Conservation (phyloP, 2,888 invertebrate species). For the Camponotus fellah region DNA sequence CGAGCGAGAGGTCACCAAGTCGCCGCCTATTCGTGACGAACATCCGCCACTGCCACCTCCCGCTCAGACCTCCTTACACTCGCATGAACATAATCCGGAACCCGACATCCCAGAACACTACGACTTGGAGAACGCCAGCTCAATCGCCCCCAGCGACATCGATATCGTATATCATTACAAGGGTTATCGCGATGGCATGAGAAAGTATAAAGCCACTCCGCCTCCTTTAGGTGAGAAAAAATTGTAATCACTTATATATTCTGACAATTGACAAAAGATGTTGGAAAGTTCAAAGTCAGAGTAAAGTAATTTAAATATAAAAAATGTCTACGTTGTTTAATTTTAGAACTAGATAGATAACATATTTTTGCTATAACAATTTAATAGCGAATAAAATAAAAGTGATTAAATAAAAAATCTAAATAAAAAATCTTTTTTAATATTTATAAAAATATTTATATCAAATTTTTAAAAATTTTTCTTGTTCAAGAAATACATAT, state of each 20-base stretch:
- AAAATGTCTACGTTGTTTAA: no score
- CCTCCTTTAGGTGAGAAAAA: conserved; percentile 88
- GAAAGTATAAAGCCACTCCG: conserved; percentile 95
- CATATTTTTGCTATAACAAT: no score
- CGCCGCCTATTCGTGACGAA: conserved; percentile 93
- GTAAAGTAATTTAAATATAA: no score
- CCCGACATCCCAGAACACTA: conserved; percentile 97
- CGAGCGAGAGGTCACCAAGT: conserved; percentile 95
- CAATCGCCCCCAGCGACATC: conserved; percentile 98
- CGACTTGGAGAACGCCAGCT: conserved; percentile 98
- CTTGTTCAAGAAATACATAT: not conserved
- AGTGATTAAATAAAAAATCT: not conserved
- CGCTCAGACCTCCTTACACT: conserved; percentile 90
- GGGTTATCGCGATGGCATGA: conserved; percentile 95
- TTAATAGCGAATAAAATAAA: not conserved
- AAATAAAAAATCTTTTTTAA: not conserved
- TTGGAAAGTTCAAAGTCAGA: no score
- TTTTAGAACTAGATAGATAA: no score
- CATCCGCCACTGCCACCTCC: conserved; percentile 93
- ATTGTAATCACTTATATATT: not conserved
- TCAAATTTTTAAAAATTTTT: no score
- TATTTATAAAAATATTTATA: not conserved
- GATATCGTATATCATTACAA: conserved; percentile 99
- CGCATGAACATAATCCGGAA: conserved; percentile 91
- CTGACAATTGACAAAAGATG: no score